phyloP scores from a whole-genome alignment of 1,140 invertebrate species.

The Drosophila azteca region DNA sequence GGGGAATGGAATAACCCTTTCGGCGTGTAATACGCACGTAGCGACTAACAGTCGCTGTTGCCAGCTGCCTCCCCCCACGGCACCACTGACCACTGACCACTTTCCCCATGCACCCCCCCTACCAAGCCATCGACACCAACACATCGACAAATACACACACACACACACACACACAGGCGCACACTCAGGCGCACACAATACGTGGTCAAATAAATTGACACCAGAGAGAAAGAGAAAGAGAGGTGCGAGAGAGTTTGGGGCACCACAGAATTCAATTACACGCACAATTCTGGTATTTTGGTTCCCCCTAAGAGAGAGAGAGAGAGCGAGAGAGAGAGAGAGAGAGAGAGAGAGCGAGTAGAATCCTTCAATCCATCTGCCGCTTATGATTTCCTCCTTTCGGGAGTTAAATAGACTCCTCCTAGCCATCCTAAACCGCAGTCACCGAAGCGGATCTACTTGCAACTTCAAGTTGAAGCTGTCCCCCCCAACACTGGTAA shows the following conservation, averaged over 20 bases:
- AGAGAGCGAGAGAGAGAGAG: constrained; percentile 14
- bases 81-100: constrained; percentile 13
- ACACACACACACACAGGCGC: constrained; percentile 12
- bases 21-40: constrained; percentile 73
- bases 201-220: constrained; percentile 77
- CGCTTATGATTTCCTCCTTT: constrained; percentile 52
- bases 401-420: constrained; percentile 24
- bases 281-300: constrained; percentile 53
- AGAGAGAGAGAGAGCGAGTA: constrained; percentile 6
- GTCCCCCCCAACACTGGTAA: constrained; percentile 55
- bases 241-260: neutral
- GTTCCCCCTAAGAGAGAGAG: neutral
- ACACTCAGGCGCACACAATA: constrained; percentile 53
- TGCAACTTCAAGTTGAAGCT: constrained; percentile 35
- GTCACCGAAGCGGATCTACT: constrained; percentile 15
- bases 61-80: neutral
- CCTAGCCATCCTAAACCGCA: neutral
- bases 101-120: no score
- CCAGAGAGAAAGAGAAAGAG: constrained; percentile 27
- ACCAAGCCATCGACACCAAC: no score
- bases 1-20: constrained; percentile 55
- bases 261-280: constrained; percentile 75
- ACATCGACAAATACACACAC: constrained; percentile 19
- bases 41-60: constrained; percentile 31
- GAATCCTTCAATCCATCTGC: constrained; percentile 23